Evolutionary conservation across 2,113 vertebrate genomes (phyloP).

Genomic region (Patagioenas fasciata): DNA sequence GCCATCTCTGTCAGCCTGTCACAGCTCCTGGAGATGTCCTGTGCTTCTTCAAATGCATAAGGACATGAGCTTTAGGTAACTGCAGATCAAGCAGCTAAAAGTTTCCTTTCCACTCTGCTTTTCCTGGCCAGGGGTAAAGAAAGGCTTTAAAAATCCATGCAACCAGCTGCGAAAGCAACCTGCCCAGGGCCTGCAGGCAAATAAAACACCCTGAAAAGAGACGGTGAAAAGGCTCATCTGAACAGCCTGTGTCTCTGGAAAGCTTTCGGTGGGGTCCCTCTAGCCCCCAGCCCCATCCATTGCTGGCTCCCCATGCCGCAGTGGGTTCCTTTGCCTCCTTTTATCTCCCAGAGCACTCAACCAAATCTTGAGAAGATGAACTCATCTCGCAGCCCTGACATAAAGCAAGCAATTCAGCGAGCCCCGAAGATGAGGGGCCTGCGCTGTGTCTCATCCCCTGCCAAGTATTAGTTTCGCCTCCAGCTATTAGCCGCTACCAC

Average conservation of each 20-base stretch:
- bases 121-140: conserved; percentile 50
- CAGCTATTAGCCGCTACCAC: conserved; percentile 81
- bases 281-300: not conserved
- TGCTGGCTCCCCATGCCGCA: not conserved
- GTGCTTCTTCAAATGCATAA: not conserved
- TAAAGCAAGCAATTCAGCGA: conserved; percentile 62
- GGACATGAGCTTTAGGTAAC: conserved; percentile 7
- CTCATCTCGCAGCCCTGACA: conserved; percentile 66
- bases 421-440: conserved; percentile 71
- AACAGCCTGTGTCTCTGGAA: not conserved
- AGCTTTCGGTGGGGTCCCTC: conserved; percentile 49
- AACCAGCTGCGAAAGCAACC: conserved; percentile 31
- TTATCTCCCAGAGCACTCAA: conserved; percentile 70
- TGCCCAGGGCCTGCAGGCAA: conserved; percentile 42
- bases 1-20: not conserved
- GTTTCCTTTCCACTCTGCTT: conserved; percentile 71
- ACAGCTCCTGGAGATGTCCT: not conserved
- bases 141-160: conserved; percentile 69
- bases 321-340: conserved; percentile 37
- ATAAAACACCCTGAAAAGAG: not conserved
- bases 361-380: conserved; percentile 74
- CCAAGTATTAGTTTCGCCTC: conserved; percentile 79
- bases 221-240: not conserved
- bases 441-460: conserved; percentile 76
- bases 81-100: conserved; percentile 49